These are phyloP conservation scores for Danio kyathit DNA, from an alignment of 2,797 vertebrate genomes.

Conservation along the genomic window DNA sequence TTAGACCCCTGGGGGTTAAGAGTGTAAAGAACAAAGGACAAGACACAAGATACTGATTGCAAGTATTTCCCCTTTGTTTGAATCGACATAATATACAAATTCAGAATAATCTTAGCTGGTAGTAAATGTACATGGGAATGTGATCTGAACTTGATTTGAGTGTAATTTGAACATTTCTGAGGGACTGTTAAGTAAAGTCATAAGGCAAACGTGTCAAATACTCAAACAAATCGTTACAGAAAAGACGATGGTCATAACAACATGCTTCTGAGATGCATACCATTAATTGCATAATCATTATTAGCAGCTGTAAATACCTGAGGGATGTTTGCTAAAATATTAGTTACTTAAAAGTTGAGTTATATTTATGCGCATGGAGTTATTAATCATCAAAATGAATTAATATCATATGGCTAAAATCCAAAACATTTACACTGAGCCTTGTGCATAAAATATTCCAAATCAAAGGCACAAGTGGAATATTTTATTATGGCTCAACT, in stretches of 20 bases:
- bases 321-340: neutral
- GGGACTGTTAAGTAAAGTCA: conserved; percentile 24
- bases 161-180: neutral
- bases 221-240: conserved; percentile 11
- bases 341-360: neutral
- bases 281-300: neutral
- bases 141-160: conserved; percentile 6
- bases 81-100: conserved; percentile 56
- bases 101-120: conserved; percentile 28
- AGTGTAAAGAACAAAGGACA: neutral
- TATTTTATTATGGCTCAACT: conserved; percentile 3
- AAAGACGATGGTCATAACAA: neutral
- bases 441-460: neutral
- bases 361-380: conserved; percentile 6
- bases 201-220: conserved; percentile 32
- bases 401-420: neutral
- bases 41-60: neutral
- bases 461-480: neutral
- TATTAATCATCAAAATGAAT: neutral
- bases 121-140: conserved; percentile 49
- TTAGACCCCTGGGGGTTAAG: too few species aligned
- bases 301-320: conserved; percentile 10
- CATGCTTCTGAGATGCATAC: conserved; percentile 12
- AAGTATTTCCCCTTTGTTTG: conserved; percentile 23
- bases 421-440: neutral